Evolutionary conservation across 2,113 vertebrate genomes (phyloP), one percentile per base, ranked within the genome.

Genomic region (Chamaea fasciata): DNA sequence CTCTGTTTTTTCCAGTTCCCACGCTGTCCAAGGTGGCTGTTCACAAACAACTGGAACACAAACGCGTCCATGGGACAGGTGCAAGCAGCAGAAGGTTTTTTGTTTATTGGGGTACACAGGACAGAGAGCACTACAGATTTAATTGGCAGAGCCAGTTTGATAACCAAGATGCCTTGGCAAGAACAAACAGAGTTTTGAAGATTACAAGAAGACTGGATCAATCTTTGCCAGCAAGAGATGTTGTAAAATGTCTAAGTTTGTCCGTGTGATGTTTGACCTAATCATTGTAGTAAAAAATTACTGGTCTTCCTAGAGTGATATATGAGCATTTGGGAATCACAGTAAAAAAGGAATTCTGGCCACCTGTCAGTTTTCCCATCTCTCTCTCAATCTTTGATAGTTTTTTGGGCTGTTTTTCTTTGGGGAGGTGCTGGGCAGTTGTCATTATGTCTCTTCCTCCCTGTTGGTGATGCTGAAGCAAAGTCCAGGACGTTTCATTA

Each of bases 1-100:
- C 56, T 35, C 56, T 35, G 33, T 21, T n/a, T 10, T 57, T 22
- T 15, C 22, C 55, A 23, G 55, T n/a, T n/a, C 55, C 33, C 55
- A n/a, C 31, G 22, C 31, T n/a, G 33, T 3, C 20, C 41, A 3
- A 6, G 50, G 31, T 3, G 55, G 15, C n/a, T n/a, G n/a, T n/a
- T n/a, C n/a, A n/a, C 8, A 6, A 42, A 1, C 30, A 27, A n/a
- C n/a, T n/a, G 77, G 39, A 39, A 6, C 26, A 49, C 37, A 18
- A 39, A 41, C 0, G 0, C 5, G 7, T 4, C 35, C 18, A 2
- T 1, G 3, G 13, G 13, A 8, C 9, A 8, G 11, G 7, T 8
- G 11, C 47, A 13, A 11, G 7, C 73, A 50, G 11, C 27, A 27
- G 30, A 11, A 35, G 30, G 13, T 14, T 24, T 24, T 17, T 39